A percentile compares a stretch with the other conserved stretches of the same genome.
Conservation (phyloP, 2,113 vertebrate genomes). For the Pelecanoides urinatrix region DNA sequence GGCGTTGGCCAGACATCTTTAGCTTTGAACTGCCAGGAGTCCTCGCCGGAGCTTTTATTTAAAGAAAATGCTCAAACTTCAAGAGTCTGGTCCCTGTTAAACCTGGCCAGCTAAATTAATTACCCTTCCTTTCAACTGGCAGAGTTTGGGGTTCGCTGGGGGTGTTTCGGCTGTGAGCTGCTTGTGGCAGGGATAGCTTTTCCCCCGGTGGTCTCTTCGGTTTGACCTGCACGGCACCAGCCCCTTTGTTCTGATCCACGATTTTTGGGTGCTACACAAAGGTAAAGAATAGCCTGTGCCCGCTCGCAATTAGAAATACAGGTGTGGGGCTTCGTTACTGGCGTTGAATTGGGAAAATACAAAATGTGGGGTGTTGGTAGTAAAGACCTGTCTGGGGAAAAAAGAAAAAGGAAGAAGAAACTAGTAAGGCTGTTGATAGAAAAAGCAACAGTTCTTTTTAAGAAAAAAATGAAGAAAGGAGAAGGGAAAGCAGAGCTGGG, state of each 20-base stretch:
- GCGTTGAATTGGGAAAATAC: not conserved
- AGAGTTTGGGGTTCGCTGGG: not conserved
- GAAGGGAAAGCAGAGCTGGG: not conserved
- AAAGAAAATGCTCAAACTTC: not conserved
- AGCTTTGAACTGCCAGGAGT: not conserved
- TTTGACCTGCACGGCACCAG: not conserved
- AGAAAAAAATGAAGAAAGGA: no score
- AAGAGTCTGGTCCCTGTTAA: not conserved
- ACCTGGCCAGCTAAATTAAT: not conserved
- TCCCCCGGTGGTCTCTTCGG: accelerated
- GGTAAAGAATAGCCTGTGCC: not conserved
- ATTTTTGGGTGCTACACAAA: not conserved
- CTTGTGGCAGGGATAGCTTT: not conserved
- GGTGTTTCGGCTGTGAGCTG: not conserved
- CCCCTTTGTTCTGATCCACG: not conserved
- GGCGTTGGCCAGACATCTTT: not conserved
- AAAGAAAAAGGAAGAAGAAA: not conserved
- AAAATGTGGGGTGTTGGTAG: not conserved
- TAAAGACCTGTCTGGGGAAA: not conserved
- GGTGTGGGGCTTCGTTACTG: not conserved
- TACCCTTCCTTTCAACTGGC: not conserved
- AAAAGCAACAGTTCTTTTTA: not conserved
- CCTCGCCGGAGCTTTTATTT: not conserved
- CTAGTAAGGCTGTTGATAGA: not conserved
- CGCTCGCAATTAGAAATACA: not conserved